These are phyloP conservation scores for Ceratotherium simum DNA, from an alignment of 2,113 vertebrate species.

Conservation along the genomic window DNA sequence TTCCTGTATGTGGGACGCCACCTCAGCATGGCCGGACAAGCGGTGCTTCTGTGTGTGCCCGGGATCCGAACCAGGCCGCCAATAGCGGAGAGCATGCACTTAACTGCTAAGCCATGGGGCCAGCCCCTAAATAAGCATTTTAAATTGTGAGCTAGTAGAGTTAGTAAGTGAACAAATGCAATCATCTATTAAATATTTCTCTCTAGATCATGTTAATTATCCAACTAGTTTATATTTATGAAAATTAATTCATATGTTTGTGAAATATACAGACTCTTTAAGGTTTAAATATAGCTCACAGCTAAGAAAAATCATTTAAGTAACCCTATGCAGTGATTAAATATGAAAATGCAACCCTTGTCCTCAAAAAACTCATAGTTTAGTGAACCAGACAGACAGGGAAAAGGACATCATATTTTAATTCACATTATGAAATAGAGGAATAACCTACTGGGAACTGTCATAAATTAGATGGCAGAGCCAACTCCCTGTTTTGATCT, in stretches of 20 bases:
- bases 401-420: slow-evolving; percentile 3
- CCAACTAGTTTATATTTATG: slow-evolving; percentile 6
- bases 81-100: too few species aligned
- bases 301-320: background rate
- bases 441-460: background rate
- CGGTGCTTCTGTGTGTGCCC: too few species aligned
- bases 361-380: background rate
- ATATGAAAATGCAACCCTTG: background rate
- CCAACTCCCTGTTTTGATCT: background rate
- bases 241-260: background rate
- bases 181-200: background rate
- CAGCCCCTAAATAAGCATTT: slow-evolving; percentile 3
- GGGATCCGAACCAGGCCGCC: too few species aligned
- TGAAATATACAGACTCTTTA: background rate
- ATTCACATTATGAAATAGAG: background rate
- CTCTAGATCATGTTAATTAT: background rate
- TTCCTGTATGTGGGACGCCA: too few species aligned
- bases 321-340: background rate
- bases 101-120: too few species aligned
- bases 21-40: too few species aligned
- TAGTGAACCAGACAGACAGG: background rate
- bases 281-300: background rate
- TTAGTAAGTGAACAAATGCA: background rate
- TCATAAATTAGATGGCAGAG: background rate
- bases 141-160: background rate